Evolutionary conservation across 2,888 invertebrate species (phyloP).

Genomic region (Netelia inedita): DNA sequence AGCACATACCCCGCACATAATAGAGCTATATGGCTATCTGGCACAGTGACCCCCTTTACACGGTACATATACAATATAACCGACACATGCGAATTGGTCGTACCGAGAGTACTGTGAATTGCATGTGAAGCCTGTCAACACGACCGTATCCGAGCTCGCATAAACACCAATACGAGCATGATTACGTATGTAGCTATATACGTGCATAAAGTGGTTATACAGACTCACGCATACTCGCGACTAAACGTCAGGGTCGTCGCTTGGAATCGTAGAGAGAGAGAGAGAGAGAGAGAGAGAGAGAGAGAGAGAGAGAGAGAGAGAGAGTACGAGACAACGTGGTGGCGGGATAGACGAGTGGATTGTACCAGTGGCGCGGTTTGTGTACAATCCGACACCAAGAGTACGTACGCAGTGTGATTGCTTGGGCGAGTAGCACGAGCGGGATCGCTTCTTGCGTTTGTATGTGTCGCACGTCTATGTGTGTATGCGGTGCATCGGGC

Average conservation of each 20-base stretch:
- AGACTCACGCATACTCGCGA: conserved; percentile 55
- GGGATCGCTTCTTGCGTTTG: conserved; percentile 36
- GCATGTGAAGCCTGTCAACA: conserved; percentile 63
- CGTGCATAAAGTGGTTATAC: not conserved
- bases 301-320: conserved; percentile 11
- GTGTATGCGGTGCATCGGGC: conserved; percentile 69
- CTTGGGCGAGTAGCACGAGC: conserved; percentile 33
- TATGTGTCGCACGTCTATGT: conserved; percentile 45
- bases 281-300: conserved; percentile 30
- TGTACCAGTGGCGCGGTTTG: conserved; percentile 63
- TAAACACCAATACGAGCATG: conserved; percentile 68
- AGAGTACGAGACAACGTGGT: conserved; percentile 28
- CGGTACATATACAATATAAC: conserved; percentile 65
- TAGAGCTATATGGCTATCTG: conserved; percentile 74
- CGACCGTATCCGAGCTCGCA: conserved; percentile 72
- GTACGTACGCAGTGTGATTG: conserved; percentile 44
- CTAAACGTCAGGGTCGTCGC: conserved; percentile 67
- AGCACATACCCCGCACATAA: conserved; percentile 63
- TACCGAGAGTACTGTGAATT: conserved; percentile 6
- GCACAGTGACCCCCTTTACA: conserved; percentile 81
- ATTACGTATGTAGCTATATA: conserved; percentile 52
- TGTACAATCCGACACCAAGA: conserved; percentile 74
- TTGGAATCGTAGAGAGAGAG: conserved; percentile 37
- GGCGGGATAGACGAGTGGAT: conserved; percentile 14
- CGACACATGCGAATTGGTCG: conserved; percentile 56